Base-by-base conservation (phyloP, 1,140 invertebrate genomes). In the Eurosta solidaginis region DNA sequence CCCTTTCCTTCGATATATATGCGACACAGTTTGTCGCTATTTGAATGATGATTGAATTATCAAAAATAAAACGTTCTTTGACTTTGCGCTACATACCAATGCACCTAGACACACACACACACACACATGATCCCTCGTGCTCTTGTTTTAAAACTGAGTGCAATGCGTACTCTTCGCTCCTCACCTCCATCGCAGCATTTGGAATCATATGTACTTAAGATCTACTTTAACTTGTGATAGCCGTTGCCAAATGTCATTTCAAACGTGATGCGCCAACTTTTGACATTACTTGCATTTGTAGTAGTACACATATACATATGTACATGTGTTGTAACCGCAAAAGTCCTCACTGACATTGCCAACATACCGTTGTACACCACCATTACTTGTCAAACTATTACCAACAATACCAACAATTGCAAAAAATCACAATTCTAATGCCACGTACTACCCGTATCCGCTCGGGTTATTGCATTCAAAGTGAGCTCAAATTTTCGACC, bases 21-120 rank as follows among this genome's bases (percentile, higher is more conserved):
- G 5, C 22, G 59, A 0, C n/a, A 29, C 59, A 20, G 59, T 68
- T 68, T 40, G 36, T 68, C 40, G 59, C 59, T 36, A 29, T 68
- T 68, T 68, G 59, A 68, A 68, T 68, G 59, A 68, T 68, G 59
- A 68, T 68, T 68, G 59, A 68, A 68, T 68, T 68, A 68, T 68
- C 59, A 68, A 68, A 68, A 68, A n/a, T n/a, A n/a, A n/a, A n/a
- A 68, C 33, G 59, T 68, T 68, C 22, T 29, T 68, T 68, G 59
- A 68, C 36, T 68, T 40, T 68, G 33, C 59, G 9, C n/a, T 9
- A 17, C 45, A n/a, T n/a, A 14, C 9, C 45, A n/a, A 25, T 5
- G 33, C 29, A 59, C 54, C 54, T 5, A 59, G 17, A 22, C 59
- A 40, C 5, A 0, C 10, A n/a, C 50, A 10, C 9, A 29, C 22